phyloP scores from a whole-genome alignment of 2,797 vertebrate species.

The Bryconaethiops microstoma region DNA sequence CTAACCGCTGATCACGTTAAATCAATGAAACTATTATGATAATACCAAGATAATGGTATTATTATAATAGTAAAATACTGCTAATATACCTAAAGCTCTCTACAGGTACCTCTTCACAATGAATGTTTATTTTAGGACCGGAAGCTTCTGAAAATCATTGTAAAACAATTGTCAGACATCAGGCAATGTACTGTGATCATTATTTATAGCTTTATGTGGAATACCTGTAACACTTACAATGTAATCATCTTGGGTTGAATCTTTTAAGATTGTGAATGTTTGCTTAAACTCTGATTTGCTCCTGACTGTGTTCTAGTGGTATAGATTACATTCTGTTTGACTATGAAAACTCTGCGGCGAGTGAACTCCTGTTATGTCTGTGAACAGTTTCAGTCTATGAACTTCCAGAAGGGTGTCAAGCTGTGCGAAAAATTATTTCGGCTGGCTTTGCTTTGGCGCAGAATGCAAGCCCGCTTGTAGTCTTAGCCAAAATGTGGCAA shows the following conservation, averaged over 20 bases:
- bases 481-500: background rate
- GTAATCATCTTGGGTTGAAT: background rate
- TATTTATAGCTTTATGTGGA: no score
- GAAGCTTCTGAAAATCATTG: background rate
- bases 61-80: no score
- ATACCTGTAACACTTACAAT: background rate
- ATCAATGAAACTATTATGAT: background rate
- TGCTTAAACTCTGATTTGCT: background rate
- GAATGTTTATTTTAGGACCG: background rate
- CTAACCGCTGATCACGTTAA: background rate
- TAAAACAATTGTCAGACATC: background rate
- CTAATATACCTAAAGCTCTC: background rate
- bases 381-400: no score
- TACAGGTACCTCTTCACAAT: background rate
- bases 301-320: background rate
- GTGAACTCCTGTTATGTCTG: background rate
- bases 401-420: background rate
- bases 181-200: background rate
- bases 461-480: background rate
- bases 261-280: background rate
- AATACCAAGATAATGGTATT: no score
- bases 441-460: background rate
- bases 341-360: background rate
- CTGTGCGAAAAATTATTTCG: background rate
- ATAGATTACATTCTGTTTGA: background rate